These are phyloP conservation scores for Oceanites oceanicus DNA, from an alignment of 2,113 vertebrate genomes.

Conservation along the genomic window DNA sequence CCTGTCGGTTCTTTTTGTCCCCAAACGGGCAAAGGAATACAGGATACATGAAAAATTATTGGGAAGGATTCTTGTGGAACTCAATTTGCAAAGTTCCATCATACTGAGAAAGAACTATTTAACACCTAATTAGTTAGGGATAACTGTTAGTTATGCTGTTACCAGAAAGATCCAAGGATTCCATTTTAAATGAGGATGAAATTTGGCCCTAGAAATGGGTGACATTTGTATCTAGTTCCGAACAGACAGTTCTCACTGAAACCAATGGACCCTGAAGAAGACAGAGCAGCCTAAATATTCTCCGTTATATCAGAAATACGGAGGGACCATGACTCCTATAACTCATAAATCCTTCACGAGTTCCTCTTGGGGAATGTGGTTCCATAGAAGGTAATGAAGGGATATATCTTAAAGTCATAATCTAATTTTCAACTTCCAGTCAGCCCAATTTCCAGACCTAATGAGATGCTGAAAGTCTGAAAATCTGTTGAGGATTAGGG, in stretches of 20 bases:
- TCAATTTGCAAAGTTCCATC: neutral
- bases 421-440: slow-evolving; percentile 32
- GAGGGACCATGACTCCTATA: neutral
- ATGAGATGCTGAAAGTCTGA: slow-evolving; percentile 35
- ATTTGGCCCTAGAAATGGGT: neutral
- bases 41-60: neutral
- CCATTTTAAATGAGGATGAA: neutral
- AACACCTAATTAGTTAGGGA: neutral
- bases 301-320: neutral
- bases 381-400: slow-evolving; percentile 23
- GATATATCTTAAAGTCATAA: slow-evolving; percentile 43
- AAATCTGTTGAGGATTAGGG: slow-evolving; percentile 50
- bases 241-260: neutral
- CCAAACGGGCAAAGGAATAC: neutral
- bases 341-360: neutral
- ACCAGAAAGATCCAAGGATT: neutral
- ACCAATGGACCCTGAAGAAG: neutral
- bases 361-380: slow-evolving; percentile 16
- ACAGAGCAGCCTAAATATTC: neutral
- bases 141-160: neutral
- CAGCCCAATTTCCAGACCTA: slow-evolving; percentile 39
- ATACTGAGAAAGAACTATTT: neutral
- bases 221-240: neutral
- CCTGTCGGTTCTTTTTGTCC: neutral
- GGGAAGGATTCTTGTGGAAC: neutral